Evolutionary conservation across 2,888 invertebrate genomes (phyloP).

Genomic region (Vanessa cardui): DNA sequence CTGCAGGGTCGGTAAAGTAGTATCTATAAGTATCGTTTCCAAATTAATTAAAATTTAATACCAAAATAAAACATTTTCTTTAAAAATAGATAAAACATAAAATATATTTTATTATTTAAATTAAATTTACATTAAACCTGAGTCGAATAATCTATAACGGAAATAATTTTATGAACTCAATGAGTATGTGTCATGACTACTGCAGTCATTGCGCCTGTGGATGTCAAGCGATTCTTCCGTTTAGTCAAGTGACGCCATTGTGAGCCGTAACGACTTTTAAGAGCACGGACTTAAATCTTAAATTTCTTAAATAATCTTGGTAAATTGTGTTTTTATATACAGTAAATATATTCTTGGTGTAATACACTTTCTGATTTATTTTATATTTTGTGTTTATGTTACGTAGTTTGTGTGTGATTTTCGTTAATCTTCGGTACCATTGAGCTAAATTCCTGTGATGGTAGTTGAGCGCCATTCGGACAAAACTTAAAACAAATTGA

Average conservation of each 20-base stretch:
- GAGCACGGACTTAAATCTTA: slow-evolving; percentile 85
- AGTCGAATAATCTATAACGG: too few relatives aligned
- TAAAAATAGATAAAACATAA: background rate
- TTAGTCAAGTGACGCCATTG: slow-evolving; percentile 90
- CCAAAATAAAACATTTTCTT: background rate
- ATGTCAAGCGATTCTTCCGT: slow-evolving; percentile 63
- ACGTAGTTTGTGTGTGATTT: slow-evolving; percentile 74
- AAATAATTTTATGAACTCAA: background rate
- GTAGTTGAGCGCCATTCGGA: slow-evolving; percentile 85
- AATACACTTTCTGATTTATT: slow-evolving; percentile 65
- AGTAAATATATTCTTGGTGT: slow-evolving; percentile 68
- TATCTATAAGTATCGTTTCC: slow-evolving; percentile 28
- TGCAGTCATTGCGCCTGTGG: slow-evolving; percentile 58
- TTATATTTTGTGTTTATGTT: slow-evolving; percentile 70
- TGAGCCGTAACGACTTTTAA: slow-evolving; percentile 90
- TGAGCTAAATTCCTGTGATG: slow-evolving; percentile 88
- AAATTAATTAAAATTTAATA: background rate
- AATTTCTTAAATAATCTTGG: slow-evolving; percentile 87
- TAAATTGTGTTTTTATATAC: slow-evolving; percentile 65
- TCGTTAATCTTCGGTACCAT: slow-evolving; percentile 81
- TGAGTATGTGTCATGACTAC: slow-evolving; percentile 47
- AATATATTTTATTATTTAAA: background rate
- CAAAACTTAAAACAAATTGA: slow-evolving; percentile 63
- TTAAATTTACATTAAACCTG: background rate
- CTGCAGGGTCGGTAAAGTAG: slow-evolving; percentile 60